Percentiles rank a stretch among this genome's conserved stretches.
Conservation (phyloP, 2,113 vertebrate species). For the Heptranchias perlo region DNA sequence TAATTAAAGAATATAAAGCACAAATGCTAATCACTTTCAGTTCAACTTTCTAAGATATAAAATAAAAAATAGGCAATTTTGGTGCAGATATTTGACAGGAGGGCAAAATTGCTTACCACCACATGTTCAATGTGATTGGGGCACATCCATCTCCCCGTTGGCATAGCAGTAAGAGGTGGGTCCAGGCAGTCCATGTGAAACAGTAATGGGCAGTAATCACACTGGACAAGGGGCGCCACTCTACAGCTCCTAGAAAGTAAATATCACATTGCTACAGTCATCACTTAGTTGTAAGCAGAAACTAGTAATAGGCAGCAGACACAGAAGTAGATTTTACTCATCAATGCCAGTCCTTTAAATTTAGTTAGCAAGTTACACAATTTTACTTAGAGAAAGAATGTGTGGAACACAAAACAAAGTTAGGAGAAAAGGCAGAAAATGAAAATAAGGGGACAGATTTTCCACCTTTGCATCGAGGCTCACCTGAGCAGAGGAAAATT, state of each 20-base stretch:
- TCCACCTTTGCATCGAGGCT: neutral
- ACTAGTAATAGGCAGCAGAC: neutral
- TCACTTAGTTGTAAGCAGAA: neutral
- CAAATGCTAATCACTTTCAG: neutral
- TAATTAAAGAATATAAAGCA: neutral
- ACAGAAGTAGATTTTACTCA: neutral
- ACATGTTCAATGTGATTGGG: slow-evolving; percentile 94
- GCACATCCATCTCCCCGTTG: slow-evolving; percentile 96
- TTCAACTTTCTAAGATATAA: neutral
- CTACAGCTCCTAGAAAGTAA: slow-evolving; percentile 79
- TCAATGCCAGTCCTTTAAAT: neutral
- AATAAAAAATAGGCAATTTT: neutral
- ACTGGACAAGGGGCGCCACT: slow-evolving; percentile 90
- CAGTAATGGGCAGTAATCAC: slow-evolving; percentile 92
- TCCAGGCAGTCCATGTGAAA: slow-evolving; percentile 99
- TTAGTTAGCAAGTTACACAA: neutral
- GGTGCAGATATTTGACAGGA: neutral
- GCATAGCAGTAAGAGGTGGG: slow-evolving; percentile 92
- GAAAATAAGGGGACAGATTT: neutral
- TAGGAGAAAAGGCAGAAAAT: neutral
- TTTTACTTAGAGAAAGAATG: neutral
- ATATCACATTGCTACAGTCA: neutral
- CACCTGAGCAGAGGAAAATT: neutral
- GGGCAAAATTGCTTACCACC: slow-evolving; percentile 66
- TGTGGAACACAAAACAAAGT: neutral